phyloP scores from a whole-genome alignment of 1,140 invertebrate genomes.

The Mesaphorura yosii region DNA sequence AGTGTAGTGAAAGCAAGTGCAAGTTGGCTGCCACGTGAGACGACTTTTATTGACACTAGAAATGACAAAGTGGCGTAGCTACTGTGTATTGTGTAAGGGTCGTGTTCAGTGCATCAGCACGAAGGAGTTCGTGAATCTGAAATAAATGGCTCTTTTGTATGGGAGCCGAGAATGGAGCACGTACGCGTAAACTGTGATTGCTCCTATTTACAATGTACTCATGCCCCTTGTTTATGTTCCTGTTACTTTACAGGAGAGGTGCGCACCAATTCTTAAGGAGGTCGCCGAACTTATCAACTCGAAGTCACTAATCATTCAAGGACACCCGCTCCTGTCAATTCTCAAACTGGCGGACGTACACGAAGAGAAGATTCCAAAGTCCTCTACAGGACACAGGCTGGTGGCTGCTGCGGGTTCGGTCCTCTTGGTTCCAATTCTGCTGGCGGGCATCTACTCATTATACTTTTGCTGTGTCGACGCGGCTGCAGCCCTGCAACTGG shows the following conservation, averaged over 20 bases:
- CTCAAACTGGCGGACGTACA: slow-evolving; percentile 86
- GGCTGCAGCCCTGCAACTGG: no score
- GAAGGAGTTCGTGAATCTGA: no score
- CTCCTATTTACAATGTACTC: no score
- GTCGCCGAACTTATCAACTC: slow-evolving; percentile 72
- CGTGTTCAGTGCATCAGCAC: no score
- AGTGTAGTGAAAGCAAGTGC: slow-evolving; percentile 9
- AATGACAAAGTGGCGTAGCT: slow-evolving; percentile 21
- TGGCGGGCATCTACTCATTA: no score
- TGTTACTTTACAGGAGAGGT: slow-evolving; percentile 57
- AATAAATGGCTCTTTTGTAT: no score
- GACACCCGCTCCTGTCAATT: slow-evolving; percentile 70
- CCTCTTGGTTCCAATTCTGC: no score
- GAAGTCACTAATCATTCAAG: slow-evolving; percentile 67
- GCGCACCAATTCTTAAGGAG: slow-evolving; percentile 61
- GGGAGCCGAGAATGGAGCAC: no score
- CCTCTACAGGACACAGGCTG: slow-evolving; percentile 12
- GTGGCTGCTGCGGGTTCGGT: not conserved
- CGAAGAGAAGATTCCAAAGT: slow-evolving; percentile 40
- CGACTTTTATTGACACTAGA: slow-evolving; percentile 26
- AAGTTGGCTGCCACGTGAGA: slow-evolving; percentile 22
- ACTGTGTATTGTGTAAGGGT: no score
- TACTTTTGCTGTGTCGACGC: no score
- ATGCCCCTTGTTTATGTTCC: slow-evolving; percentile 1
- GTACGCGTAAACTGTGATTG: no score